phyloP scores from a whole-genome alignment of 2,113 vertebrate species.

The Cettia cetti region DNA sequence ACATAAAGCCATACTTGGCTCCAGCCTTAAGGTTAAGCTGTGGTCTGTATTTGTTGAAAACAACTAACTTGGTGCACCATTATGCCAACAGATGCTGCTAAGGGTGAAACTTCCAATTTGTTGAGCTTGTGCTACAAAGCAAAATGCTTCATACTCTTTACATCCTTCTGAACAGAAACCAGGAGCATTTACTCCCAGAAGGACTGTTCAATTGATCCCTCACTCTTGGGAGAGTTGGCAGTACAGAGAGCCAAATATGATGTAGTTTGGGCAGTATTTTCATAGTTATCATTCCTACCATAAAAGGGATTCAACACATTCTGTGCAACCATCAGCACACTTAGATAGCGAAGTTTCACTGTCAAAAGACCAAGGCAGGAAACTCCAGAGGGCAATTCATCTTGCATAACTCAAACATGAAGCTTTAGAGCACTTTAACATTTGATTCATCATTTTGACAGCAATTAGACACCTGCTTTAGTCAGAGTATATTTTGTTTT shows the following conservation, averaged over 20 bases:
- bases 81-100: not conserved
- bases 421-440: not conserved
- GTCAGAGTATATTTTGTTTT: not conserved
- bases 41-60: not conserved
- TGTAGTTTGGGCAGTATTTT: not conserved
- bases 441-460: not conserved
- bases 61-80: not conserved
- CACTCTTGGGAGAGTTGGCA: not conserved
- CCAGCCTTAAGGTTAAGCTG: not conserved
- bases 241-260: not conserved
- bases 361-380: not conserved
- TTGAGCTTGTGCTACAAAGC: not conserved
- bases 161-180: not conserved
- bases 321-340: not conserved
- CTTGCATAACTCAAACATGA: not conserved
- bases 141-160: not conserved
- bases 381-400: not conserved
- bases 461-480: not conserved
- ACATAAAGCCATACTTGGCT: not conserved
- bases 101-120: not conserved
- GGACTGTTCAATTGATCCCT: not conserved
- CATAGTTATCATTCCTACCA: not conserved
- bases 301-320: not conserved
- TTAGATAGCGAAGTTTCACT: not conserved
- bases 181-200: not conserved